Percentiles rank a stretch among this genome's conserved stretches.
Conservation (phyloP, 1,140 invertebrate genomes). For the Agrilus planipennis region DNA sequence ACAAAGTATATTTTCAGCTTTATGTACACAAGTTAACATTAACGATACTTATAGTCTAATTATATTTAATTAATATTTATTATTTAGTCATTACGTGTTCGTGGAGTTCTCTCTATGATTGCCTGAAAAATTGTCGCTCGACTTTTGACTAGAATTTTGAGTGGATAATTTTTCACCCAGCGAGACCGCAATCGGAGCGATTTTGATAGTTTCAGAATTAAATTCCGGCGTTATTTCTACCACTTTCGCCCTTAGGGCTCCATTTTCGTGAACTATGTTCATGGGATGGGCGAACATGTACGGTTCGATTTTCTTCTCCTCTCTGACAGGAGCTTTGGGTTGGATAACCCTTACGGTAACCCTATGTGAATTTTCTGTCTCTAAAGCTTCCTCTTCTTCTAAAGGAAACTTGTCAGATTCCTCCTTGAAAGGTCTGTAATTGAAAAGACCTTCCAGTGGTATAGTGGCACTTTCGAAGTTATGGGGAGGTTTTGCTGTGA, state of each 20-base stretch:
- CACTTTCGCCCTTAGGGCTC: slow-evolving; percentile 25
- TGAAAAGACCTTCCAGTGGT: slow-evolving; percentile 48
- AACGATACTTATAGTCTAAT: no score
- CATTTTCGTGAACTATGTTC: slow-evolving; percentile 14
- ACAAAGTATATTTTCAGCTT: no score
- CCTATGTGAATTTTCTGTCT: slow-evolving; percentile 23
- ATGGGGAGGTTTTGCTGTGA: slow-evolving; percentile 25
- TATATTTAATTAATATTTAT: no score
- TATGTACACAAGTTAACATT: no score
- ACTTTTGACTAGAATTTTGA: no score
- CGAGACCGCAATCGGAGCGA: slow-evolving; percentile 27
- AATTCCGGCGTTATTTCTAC: slow-evolving; percentile 25
- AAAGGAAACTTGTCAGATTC: slow-evolving; percentile 6
- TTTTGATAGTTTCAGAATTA: slow-evolving; percentile 24
- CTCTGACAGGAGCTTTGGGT: slow-evolving; percentile 11
- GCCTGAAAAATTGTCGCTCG: no score
- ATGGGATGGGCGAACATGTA: neutral
- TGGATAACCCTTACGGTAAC: slow-evolving; percentile 27
- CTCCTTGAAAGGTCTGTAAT: slow-evolving; percentile 31
- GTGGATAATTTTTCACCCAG: no score
- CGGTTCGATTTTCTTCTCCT: slow-evolving; percentile 2
- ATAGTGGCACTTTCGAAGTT: slow-evolving; percentile 46
- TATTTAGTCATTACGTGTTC: no score
- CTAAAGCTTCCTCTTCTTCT: slow-evolving; percentile 24
- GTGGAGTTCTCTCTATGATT: no score